These are phyloP conservation scores for Trachelus tabidus DNA, from an alignment of 2,888 invertebrate species.

Conservation along the genomic window DNA sequence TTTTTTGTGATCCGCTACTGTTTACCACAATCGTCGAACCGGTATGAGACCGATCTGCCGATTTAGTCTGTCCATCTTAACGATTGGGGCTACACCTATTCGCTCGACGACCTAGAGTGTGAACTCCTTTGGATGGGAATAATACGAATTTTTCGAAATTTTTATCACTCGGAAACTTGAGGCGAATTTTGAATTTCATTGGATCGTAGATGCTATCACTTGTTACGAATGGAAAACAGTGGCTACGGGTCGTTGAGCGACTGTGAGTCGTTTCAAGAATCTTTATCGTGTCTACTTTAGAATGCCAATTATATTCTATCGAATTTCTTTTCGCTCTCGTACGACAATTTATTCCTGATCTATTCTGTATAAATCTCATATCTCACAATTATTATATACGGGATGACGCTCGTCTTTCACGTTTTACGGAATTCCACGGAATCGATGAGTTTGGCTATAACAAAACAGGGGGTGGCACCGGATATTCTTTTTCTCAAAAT, in stretches of 20 bases:
- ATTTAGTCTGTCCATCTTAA: conserved; percentile 12
- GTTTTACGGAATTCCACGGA: background rate
- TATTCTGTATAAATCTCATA: background rate
- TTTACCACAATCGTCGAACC: conserved; percentile 47
- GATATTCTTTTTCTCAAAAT: background rate
- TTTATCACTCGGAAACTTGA: background rate
- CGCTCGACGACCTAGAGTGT: background rate
- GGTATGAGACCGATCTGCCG: conserved; percentile 61
- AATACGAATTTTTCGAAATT: background rate
- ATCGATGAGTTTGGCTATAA: background rate
- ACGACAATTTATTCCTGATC: too few species aligned
- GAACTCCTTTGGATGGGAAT: background rate
- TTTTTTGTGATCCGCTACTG: conserved; percentile 30
- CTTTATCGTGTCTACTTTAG: background rate
- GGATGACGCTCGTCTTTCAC: background rate
- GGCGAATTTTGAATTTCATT: background rate
- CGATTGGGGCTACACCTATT: background rate
- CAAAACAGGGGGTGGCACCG: background rate
- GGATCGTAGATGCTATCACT: background rate
- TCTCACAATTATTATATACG: background rate
- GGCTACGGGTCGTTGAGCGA: background rate
- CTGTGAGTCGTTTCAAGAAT: background rate
- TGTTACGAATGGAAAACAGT: background rate
- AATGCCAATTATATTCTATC: too few species aligned
- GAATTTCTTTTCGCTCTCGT: too few species aligned